phyloP scores from a whole-genome alignment of 2,113 vertebrate genomes.

The Istiophorus platypterus region DNA sequence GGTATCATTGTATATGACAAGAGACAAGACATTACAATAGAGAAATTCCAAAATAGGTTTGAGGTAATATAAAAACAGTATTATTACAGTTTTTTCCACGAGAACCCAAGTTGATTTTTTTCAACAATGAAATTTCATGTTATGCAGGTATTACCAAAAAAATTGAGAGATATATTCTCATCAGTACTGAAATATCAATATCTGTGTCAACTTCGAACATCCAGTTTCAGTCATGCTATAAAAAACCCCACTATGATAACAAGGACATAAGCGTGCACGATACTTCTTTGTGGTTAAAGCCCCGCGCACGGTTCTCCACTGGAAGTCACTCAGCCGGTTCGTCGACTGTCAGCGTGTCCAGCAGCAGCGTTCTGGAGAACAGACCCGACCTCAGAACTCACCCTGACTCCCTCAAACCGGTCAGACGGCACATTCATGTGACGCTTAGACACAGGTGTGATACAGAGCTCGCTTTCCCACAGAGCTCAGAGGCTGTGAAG shows the following conservation, averaged over 20 bases:
- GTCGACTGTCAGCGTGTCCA: background rate
- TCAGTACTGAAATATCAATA: background rate
- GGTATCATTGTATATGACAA: no score
- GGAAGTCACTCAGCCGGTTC: background rate
- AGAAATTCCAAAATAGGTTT: no score
- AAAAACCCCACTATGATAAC: background rate
- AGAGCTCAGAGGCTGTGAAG: conserved; percentile 1
- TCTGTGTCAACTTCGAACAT: background rate
- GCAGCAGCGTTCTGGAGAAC: background rate
- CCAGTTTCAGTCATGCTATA: background rate
- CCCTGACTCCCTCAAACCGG: background rate
- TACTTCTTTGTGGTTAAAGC: background rate
- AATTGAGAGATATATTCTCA: background rate
- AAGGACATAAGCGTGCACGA: background rate
- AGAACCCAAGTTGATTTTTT: no score
- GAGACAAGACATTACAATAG: background rate
- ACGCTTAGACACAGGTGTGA: background rate
- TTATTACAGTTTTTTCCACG: background rate
- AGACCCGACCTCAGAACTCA: background rate
- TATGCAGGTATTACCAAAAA: background rate
- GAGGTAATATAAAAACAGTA: background rate
- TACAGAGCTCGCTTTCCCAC: background rate
- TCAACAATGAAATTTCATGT: background rate
- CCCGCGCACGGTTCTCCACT: background rate
- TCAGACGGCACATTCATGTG: background rate